Conservation (phyloP, 2,113 vertebrate genomes). For the Myxocyprinus asiaticus region DNA sequence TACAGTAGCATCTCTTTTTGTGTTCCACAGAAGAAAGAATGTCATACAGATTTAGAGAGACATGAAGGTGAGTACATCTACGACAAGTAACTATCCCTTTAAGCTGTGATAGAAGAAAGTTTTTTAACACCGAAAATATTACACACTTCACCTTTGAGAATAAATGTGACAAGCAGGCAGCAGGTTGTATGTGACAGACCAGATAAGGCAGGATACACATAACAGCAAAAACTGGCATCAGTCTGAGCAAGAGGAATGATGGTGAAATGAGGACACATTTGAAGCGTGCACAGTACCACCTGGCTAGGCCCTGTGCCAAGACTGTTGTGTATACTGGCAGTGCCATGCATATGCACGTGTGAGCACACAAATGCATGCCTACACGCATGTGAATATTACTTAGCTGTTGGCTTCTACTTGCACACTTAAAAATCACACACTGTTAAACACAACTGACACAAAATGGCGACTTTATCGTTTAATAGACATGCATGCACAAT, state of each 20-base stretch:
- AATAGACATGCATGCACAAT: slow-evolving; percentile 8
- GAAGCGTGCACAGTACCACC: slow-evolving; percentile 63
- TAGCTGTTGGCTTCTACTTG: not conserved
- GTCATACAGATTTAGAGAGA: too few species aligned
- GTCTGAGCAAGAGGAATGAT: slow-evolving; percentile 62
- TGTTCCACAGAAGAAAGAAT: too few species aligned
- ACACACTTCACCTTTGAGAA: not conserved
- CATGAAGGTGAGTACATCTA: too few species aligned
- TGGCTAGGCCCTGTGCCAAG: slow-evolving; percentile 62
- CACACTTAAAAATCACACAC: not conserved
- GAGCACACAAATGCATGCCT: not conserved
- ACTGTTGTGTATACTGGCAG: slow-evolving; percentile 38
- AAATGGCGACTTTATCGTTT: not conserved
- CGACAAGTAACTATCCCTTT: too few species aligned
- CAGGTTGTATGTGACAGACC: slow-evolving; percentile 32
- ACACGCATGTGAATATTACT: not conserved
- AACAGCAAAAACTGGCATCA: slow-evolving; percentile 25
- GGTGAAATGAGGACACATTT: slow-evolving; percentile 57
- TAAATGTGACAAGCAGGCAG: slow-evolving; percentile 19
- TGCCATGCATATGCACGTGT: slow-evolving; percentile 29
- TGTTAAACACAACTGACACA: slow-evolving; percentile 14
- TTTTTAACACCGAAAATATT: too few species aligned
- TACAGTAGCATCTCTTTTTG: too few species aligned
- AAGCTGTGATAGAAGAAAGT: too few species aligned
- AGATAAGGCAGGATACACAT: slow-evolving; percentile 49